Base-by-base conservation (phyloP, 2,888 invertebrate genomes). In the Limenitis camilla region DNA sequence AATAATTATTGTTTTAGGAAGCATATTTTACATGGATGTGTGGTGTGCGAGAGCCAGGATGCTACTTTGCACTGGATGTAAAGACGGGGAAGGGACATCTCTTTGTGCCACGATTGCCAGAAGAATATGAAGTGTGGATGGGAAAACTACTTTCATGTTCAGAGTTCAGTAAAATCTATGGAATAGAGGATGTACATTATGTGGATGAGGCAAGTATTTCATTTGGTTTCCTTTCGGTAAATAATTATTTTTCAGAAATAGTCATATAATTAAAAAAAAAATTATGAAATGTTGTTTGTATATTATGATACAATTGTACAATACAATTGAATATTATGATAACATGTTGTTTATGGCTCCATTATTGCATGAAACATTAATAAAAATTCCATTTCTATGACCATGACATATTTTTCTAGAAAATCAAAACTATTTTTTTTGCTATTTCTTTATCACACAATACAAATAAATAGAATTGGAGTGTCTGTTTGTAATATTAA, bases 21-120 rank as follows among this genome's bases (percentile, higher is more conserved):
- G 95, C 98, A 0, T 99, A 94, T 75, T 99, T 99, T 72, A 97
- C 96, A 74, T 99, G 99, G 96, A 74, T 94, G 4, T 97, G 98
- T 78, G 99, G 98, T 8, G 97, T 96, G 0, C 90, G 94, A 60
- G 99, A 99, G 71, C 95, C 97, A 0, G 96, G 93, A 47, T 98
- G 94, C 72, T 97, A 90, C 77, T 98, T 98, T 41, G 93, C 92
- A 2, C 78, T 98, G 38, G 92, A 95, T 60, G 90, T 96, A 0
- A 84, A 84, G 7, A 91, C 91, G 4, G 93, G 92, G 1, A 88
- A 89, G 29, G 83, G 94, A 0, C 86, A 92, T 50, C 82, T 99
- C 27, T 98, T 99, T 87, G 92, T 97, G 9, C 98, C 97, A 0
- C 90, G 92, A 45, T 88, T 97, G 7, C 94, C 96, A 0, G 91